These are phyloP conservation scores for Indicator indicator DNA, from an alignment of 2,113 vertebrate species.

Conservation along the genomic window DNA sequence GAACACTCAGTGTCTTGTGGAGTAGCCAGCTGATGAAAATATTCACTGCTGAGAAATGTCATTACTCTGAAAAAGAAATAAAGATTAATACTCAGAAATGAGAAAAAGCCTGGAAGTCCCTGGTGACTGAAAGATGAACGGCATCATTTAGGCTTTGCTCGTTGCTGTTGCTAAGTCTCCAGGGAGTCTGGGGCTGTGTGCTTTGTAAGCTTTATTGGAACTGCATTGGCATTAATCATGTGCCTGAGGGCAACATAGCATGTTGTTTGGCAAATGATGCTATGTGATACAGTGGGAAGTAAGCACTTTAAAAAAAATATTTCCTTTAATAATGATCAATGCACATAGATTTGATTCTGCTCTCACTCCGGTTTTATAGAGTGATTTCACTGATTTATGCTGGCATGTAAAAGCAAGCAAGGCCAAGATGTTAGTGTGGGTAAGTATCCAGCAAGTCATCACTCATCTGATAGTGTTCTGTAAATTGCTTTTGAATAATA, in stretches of 20 bases:
- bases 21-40: conserved; percentile 36
- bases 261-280: conserved; percentile 22
- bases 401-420: background rate
- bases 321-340: background rate
- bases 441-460: background rate
- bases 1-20: background rate
- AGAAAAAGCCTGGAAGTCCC: conserved; percentile 35
- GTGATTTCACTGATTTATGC: background rate
- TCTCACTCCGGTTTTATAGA: conserved; percentile 18
- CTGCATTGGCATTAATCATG: conserved; percentile 49
- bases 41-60: conserved; percentile 29
- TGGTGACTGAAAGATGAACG: conserved; percentile 45
- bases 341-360: background rate
- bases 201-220: conserved; percentile 55
- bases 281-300: background rate
- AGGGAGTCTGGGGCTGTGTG: background rate
- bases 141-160: conserved; percentile 13
- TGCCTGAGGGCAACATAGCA: conserved; percentile 21
- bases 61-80: conserved; percentile 46
- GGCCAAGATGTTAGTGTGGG: background rate
- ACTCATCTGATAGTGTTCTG: background rate
- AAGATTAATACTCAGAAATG: conserved; percentile 49
- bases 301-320: background rate
- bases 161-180: conserved; percentile 35
- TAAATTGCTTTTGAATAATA: background rate